A percentile compares a stretch with the other conserved stretches of the same genome.
These are phyloP conservation scores for Plagodis pulveraria DNA, from an alignment of 2,888 invertebrate species.

Conservation along the genomic window DNA sequence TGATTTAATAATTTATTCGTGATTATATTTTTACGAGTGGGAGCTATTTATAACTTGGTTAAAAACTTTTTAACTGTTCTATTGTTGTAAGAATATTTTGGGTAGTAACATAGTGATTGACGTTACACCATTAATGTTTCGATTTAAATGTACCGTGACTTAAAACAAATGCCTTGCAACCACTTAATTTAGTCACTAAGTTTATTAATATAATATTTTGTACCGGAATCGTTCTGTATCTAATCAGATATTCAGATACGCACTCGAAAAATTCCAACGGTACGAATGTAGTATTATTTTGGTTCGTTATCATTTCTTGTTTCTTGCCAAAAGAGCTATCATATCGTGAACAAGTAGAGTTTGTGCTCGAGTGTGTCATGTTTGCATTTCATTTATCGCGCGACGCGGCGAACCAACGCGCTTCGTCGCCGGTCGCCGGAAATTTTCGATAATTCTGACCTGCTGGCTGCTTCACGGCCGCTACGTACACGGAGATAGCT, in stretches of 20 bases:
- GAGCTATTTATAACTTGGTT: conserved; percentile 9
- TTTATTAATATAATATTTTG: background rate
- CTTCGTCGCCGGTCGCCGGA: conserved; percentile 52
- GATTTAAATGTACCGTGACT: no score
- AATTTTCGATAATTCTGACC: conserved; percentile 64
- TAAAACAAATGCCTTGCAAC: no score
- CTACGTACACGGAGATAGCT: conserved; percentile 49
- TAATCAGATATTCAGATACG: conserved; percentile 7
- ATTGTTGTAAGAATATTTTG: no score
- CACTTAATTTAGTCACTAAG: no score
- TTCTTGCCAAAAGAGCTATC: conserved; percentile 30
- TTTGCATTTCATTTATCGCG: conserved; percentile 67
- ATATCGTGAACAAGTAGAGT: conserved; percentile 33
- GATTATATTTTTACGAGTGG: conserved; percentile 8
- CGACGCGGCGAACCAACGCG: conserved; percentile 33
- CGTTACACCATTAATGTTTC: no score
- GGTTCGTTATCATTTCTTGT: conserved; percentile 16
- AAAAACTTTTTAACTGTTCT: background rate
- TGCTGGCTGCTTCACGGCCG: conserved; percentile 42
- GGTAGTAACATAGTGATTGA: no score
- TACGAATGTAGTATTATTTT: conserved; percentile 10
- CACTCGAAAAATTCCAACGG: background rate
- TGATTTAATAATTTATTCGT: conserved; percentile 12
- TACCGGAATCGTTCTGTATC: background rate
- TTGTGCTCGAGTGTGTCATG: conserved; percentile 47